Base-by-base conservation (phyloP, 2,888 invertebrate species). In the Sinopyrophorus schimmeli region DNA sequence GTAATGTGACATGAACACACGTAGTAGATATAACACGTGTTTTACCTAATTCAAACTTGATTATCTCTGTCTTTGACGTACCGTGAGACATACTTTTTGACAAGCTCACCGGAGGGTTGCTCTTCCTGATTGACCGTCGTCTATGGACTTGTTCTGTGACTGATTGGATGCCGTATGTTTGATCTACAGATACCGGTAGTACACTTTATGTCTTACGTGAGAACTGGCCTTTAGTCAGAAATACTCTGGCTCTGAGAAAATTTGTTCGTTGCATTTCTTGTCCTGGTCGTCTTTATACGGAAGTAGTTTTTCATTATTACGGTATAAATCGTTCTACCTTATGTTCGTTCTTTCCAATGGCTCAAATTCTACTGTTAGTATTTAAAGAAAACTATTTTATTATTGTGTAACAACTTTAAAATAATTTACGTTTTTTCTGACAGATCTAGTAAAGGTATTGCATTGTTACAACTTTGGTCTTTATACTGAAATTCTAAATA, bases 21-120 rank as follows among this genome's bases (percentile, higher is more conserved):
- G n/a, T n/a, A n/a, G n/a, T n/a, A n/a, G n/a, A n/a, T n/a, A n/a
- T n/a, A n/a, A n/a, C n/a, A n/a, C n/a, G n/a, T n/a, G n/a, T n/a
- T n/a, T n/a, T n/a, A n/a, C n/a, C n/a, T n/a, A n/a, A n/a, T n/a
- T n/a, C n/a, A n/a, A n/a, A n/a, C n/a, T 42, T 47, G 48, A 47
- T 54, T 44, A 56, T 59, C 58, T 58, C 54, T 57, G 51, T 39
- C 44, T 26, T 31, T 59, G 59, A 59, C 58, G 54, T 50, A 57
- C 58, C 58, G 59, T 58, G 59, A 59, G 59, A 57, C 49, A 42
- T 41, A 50, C 35, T 40, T 54, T 55, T 50, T 53, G 55, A 56
- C 59, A 53, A 53, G 55, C 55, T 59, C 53, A 54, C 55, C 54
- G 59, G 59, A 59, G 59, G 59, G 59, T 59, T 58, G 56, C 49